Evolutionary conservation across 2,797 vertebrate genomes (phyloP).

Genomic region (Diplodus puntazzo): DNA sequence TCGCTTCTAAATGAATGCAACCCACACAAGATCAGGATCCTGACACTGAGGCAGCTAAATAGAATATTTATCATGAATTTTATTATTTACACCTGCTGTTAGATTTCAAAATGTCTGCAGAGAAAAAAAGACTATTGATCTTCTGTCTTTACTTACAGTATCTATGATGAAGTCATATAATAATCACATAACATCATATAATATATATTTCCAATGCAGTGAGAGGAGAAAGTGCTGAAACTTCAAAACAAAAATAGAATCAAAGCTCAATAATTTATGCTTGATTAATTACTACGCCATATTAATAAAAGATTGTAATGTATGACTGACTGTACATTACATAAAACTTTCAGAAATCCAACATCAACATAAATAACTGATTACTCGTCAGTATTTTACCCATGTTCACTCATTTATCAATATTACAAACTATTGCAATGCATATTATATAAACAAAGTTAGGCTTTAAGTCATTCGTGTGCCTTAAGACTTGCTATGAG

Average conservation of each 20-base stretch:
- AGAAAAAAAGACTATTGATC: not conserved
- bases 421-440: constrained; percentile 21
- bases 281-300: not conserved
- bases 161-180: not conserved
- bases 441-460: constrained; percentile 23
- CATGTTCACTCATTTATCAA: constrained; percentile 13
- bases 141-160: not conserved
- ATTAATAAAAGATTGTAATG: not conserved
- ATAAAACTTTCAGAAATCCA: constrained; percentile 10
- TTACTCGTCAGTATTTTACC: constrained; percentile 25
- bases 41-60: not conserved
- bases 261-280: not conserved
- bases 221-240: not conserved
- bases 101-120: not conserved
- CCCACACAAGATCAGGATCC: not conserved
- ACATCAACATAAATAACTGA: constrained; percentile 1
- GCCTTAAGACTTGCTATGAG: constrained; percentile 7
- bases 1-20: not conserved
- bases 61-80: not conserved
- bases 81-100: not conserved
- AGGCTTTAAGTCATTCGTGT: constrained; percentile 18
- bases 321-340: not conserved
- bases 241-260: not conserved
- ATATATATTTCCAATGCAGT: not conserved
- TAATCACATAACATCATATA: not conserved